These are phyloP conservation scores for Rhinoraja longicauda DNA, from an alignment of 2,797 vertebrate species.

Conservation along the genomic window DNA sequence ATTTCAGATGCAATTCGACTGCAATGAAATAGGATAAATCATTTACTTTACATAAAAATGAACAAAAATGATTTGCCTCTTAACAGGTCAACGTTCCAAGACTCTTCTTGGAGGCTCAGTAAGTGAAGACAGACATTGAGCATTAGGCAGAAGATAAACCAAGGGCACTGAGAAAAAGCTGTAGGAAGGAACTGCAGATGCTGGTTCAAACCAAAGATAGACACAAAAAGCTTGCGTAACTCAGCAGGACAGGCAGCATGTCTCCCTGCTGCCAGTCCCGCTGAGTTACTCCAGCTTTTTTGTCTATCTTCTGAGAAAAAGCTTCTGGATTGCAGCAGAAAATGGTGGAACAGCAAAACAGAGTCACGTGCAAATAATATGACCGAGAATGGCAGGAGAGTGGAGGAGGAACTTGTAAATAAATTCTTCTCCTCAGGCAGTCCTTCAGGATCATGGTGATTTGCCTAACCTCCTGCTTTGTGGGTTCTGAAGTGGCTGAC, in stretches of 20 bases:
- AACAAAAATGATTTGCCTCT: not conserved
- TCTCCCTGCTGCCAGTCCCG: too few species aligned
- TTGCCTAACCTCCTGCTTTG: too few species aligned
- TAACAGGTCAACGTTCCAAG: not conserved
- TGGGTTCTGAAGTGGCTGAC: too few species aligned
- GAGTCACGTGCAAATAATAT: not conserved
- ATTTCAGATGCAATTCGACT: not conserved
- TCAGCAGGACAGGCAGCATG: too few species aligned
- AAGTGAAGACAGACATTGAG: not conserved
- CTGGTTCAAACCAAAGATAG: too few species aligned
- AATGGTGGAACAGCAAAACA: too few species aligned
- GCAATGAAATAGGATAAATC: not conserved
- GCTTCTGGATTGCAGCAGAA: too few species aligned
- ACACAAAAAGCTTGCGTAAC: too few species aligned
- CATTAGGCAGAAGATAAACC: not conserved
- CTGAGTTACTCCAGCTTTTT: too few species aligned
- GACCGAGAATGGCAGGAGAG: not conserved
- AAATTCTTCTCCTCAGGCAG: not conserved
- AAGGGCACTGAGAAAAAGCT: not conserved
- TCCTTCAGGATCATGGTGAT: too few species aligned
- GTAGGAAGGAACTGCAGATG: too few species aligned
- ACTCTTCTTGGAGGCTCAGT: not conserved
- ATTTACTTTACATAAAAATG: not conserved
- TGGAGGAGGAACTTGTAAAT: not conserved
- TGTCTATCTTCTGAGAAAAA: too few species aligned